phyloP scores from a whole-genome alignment of 2,113 vertebrate species.

The Myanophis thanlyinensis region DNA sequence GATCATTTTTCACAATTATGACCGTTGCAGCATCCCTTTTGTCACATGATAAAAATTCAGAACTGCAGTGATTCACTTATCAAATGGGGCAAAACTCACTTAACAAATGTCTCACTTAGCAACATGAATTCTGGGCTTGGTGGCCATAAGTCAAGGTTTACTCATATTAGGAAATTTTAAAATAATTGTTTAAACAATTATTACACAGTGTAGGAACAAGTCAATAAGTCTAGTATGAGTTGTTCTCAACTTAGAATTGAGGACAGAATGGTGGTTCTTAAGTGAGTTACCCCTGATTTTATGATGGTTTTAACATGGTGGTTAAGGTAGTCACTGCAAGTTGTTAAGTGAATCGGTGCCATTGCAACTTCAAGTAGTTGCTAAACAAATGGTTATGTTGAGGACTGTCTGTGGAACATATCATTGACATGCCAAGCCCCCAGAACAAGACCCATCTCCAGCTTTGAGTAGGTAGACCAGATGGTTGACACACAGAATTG shows the following conservation, averaged over 20 bases:
- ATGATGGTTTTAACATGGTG: neutral
- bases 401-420: neutral
- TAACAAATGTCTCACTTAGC: too few species aligned
- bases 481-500: neutral
- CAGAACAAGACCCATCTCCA: neutral
- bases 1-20: too few species aligned
- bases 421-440: neutral
- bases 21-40: too few species aligned
- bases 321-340: neutral
- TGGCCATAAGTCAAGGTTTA: too few species aligned
- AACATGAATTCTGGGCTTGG: too few species aligned
- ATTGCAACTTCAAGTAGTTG: neutral
- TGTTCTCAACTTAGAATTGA: too few species aligned
- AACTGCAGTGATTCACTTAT: too few species aligned
- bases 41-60: too few species aligned
- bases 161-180: neutral
- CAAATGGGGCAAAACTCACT: too few species aligned
- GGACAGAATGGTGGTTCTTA: too few species aligned
- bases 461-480: neutral
- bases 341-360: neutral
- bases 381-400: neutral
- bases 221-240: neutral
- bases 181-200: neutral
- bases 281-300: neutral
- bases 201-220: neutral